Evolutionary conservation across 2,797 vertebrate species (phyloP), one percentile per base, ranked within the genome.

Genomic region (Sebastes umbrosus): DNA sequence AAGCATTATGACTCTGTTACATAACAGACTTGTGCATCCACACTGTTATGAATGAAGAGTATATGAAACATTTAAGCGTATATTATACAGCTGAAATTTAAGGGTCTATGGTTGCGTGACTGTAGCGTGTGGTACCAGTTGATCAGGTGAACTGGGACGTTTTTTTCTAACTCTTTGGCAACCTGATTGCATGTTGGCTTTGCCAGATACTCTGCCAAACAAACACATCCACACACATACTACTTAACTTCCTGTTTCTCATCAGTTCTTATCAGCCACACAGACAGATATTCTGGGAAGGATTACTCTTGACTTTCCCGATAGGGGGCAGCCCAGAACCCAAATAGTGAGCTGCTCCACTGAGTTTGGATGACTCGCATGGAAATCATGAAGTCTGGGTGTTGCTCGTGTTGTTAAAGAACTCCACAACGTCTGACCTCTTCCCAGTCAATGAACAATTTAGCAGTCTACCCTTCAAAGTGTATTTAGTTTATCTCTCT

Each of bases 251-350:
- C 68, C 43, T 77, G 55, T 70, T 72, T 71, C 39, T 60, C 62
- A 31, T 65, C 52, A 62, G n/a, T 32, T 66, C 27, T 50, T 2
- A 52, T 54, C 64, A 69, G 55, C 36, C 60, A 52, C 7, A 59
- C 34, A 58, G 27, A 59, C 29, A 58, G 27, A 67, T 58, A 34
- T 59, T 67, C 43, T 63, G n/a, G 20, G 18, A 77, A 5, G 3
- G 32, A 75, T 75, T 81, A 60, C 22, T 20, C 24, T 68, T 20
- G 7, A 65, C 67, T 60, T 73, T 73, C n/a, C 80, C n/a, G 27
- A 85, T 22, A 85, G 74, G 58, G 84, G 75, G 80, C 82, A 80
- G 64, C 62, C 71, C 69, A 52, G 32, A 69, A 64, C 57, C 64
- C 62, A 59, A 31, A 73, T 36, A 71, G 3, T 24, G 12, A 29